These are phyloP conservation scores for Remorina albescens DNA, from an alignment of 2,797 vertebrate genomes.

Conservation along the genomic window DNA sequence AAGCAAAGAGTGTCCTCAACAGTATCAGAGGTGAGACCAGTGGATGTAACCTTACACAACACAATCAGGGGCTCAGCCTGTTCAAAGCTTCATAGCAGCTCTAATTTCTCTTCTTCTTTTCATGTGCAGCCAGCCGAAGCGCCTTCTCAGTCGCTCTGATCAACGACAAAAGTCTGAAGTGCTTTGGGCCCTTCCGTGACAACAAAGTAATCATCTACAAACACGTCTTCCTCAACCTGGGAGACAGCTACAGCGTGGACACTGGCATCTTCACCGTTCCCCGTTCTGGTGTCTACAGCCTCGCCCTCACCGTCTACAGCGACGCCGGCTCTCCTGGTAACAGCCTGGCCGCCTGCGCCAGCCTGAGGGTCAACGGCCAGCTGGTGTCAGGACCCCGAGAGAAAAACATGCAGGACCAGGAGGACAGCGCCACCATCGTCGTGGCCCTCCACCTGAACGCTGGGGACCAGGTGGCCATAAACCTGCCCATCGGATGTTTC, in stretches of 20 bases:
- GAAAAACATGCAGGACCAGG: constrained; percentile 70
- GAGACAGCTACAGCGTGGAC: constrained; percentile 45
- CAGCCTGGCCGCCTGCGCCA: constrained; percentile 59
- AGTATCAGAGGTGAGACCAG: constrained; percentile 71
- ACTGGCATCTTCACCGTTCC: constrained; percentile 74
- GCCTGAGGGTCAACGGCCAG: constrained; percentile 64
- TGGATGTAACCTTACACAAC: no score
- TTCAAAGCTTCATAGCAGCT: neutral
- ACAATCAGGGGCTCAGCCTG: no score
- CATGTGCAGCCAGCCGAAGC: constrained; percentile 74
- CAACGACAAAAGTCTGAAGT: constrained; percentile 31
- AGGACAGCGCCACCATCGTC: constrained; percentile 77
- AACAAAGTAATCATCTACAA: constrained; percentile 55
- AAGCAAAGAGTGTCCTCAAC: constrained; percentile 51
- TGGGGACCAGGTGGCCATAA: constrained; percentile 73
- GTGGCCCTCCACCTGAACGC: constrained; percentile 66
- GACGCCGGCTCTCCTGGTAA: constrained; percentile 63
- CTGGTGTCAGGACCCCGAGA: constrained; percentile 57
- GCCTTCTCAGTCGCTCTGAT: constrained; percentile 82
- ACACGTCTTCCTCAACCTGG: constrained; percentile 77
- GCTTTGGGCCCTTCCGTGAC: constrained; percentile 48
- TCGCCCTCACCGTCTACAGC: constrained; percentile 79
- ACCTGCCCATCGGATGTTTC: constrained; percentile 58
- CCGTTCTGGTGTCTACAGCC: constrained; percentile 78
- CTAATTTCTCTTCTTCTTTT: neutral